These are phyloP conservation scores for Oenanthe melanoleuca DNA, from an alignment of 2,113 vertebrate species.

Conservation along the genomic window DNA sequence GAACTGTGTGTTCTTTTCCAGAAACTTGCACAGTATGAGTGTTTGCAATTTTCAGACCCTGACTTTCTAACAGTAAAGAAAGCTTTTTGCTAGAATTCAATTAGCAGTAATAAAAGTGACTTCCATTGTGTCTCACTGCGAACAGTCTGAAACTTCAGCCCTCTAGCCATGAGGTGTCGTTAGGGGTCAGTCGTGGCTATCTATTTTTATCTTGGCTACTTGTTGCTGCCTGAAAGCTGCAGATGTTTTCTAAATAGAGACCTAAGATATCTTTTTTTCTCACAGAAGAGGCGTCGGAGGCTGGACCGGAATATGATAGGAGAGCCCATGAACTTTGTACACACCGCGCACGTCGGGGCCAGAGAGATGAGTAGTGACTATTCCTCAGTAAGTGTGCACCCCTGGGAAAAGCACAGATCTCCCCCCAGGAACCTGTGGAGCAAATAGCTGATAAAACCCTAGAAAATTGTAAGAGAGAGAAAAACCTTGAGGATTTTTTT, in stretches of 20 bases:
- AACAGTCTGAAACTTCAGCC: background rate
- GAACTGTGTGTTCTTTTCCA: background rate
- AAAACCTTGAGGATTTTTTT: background rate
- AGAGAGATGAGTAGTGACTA: slow-evolving; percentile 80
- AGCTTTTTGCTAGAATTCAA: background rate
- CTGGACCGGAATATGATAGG: slow-evolving; percentile 92
- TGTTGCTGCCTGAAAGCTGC: background rate
- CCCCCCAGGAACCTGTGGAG: background rate
- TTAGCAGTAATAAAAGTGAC: background rate
- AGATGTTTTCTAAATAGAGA: background rate
- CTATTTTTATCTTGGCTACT: background rate
- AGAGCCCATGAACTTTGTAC: slow-evolving; percentile 90
- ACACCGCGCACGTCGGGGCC: slow-evolving; percentile 88
- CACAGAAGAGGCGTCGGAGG: slow-evolving; percentile 81
- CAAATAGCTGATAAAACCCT: background rate
- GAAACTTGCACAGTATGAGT: background rate
- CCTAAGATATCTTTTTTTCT: background rate
- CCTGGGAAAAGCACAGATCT: background rate
- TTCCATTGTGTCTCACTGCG: background rate
- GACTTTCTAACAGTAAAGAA: background rate
- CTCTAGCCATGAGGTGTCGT: background rate
- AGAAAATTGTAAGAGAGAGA: background rate
- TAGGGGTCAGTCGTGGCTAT: background rate
- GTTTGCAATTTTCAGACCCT: background rate
- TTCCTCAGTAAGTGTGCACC: slow-evolving; percentile 74